A percentile compares a stretch with the other conserved stretches of the same genome.
Conservation (phyloP, 2,888 invertebrate genomes). For the Conus canariensis region DNA sequence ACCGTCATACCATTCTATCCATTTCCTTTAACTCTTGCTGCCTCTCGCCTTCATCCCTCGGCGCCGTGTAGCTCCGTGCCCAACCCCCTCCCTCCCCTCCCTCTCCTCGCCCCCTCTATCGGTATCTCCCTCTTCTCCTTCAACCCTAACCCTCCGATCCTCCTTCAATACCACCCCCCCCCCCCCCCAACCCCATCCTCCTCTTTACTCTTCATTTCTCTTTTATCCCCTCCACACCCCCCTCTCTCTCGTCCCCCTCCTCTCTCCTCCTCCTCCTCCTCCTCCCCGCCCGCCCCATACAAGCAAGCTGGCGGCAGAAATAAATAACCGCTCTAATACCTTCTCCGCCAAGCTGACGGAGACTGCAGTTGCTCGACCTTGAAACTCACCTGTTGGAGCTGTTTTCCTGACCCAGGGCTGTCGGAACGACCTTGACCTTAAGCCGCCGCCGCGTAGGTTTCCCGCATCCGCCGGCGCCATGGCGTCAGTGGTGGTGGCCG, state of each 20-base stretch:
- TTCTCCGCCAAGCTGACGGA: not conserved
- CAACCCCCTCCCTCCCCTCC: not conserved
- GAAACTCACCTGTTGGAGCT: slow-evolving; percentile 19
- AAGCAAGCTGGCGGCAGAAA: not conserved
- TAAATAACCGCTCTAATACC: not conserved
- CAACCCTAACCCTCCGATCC: not conserved
- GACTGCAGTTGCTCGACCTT: not conserved
- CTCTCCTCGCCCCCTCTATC: not conserved
- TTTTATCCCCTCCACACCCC: not conserved
- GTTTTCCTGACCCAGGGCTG: slow-evolving; percentile 25
- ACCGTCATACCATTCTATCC: not conserved
- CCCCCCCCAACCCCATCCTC: too few relatives aligned
- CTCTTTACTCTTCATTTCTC: not conserved
- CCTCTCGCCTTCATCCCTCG: too few relatives aligned
- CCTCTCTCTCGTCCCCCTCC: not conserved
- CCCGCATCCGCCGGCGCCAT: not conserved
- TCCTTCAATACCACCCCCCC: not conserved
- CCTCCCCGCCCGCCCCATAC: not conserved
- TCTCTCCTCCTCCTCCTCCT: not conserved
- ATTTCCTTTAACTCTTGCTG: not conserved
- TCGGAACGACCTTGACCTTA: slow-evolving; percentile 1
- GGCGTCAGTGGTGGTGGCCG: too few relatives aligned
- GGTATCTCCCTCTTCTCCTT: not conserved
- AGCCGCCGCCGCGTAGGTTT: not conserved
- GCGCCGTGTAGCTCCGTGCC: too few relatives aligned